Percentiles rank a stretch among this genome's conserved stretches.
phyloP scores from a whole-genome alignment of 2,888 invertebrate species.

The Endotricha flammealis region DNA sequence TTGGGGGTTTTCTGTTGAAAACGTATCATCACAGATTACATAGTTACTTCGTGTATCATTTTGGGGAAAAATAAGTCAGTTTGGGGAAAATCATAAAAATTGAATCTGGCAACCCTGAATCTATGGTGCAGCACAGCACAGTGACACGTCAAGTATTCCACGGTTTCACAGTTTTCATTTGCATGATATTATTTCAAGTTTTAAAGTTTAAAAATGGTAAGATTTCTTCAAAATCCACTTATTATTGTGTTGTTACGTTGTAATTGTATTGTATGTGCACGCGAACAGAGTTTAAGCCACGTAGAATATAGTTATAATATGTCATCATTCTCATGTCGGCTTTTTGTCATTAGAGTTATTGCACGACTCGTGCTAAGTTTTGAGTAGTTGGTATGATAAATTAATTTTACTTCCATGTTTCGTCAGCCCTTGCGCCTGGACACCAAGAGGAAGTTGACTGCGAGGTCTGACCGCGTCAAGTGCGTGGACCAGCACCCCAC shows the following conservation, averaged over 20 bases:
- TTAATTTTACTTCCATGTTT: conserved; percentile 51
- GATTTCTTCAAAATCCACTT: conserved; percentile 28
- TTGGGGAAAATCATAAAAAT: no score
- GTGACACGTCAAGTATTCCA: conserved; percentile 69
- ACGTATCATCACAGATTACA: no score
- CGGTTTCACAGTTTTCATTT: conserved; percentile 44
- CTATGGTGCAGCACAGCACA: no score
- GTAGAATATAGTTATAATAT: conserved; percentile 41
- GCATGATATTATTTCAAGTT: conserved; percentile 62
- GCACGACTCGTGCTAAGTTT: conserved; percentile 29
- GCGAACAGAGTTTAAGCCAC: conserved; percentile 30
- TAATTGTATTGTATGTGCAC: conserved; percentile 14
- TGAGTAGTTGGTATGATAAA: conserved; percentile 19
- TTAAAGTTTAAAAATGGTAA: conserved; percentile 67
- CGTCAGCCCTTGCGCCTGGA: conserved; percentile 95
- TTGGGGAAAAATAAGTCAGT: no score
- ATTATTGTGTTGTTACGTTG: conserved; percentile 13
- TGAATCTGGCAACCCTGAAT: no score
- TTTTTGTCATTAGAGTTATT: conserved; percentile 35
- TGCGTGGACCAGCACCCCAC: conserved; percentile 98
- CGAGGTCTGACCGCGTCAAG: conserved; percentile 98
- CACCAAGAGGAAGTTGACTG: conserved; percentile 98
- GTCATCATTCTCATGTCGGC: conserved; percentile 57
- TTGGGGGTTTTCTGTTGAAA: no score
- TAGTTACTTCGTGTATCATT: no score